Percentiles rank a stretch among this genome's conserved stretches.
Conservation (phyloP, 2,888 invertebrate genomes). For the Drosophila borborema region DNA sequence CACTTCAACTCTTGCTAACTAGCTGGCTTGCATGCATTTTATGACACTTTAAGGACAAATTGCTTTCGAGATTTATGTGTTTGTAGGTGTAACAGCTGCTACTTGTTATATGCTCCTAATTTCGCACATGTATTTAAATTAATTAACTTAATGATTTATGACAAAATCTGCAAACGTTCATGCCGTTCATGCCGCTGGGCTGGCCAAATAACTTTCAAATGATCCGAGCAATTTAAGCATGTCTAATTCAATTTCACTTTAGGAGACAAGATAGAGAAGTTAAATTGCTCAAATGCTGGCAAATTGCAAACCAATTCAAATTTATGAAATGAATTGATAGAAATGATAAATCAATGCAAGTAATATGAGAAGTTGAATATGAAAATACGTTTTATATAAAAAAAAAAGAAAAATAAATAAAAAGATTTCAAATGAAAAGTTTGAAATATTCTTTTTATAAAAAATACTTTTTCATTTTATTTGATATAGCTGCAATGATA, state of each 20-base stretch:
- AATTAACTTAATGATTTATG: constrained; percentile 40
- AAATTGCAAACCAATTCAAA: background rate
- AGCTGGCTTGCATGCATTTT: constrained; percentile 38
- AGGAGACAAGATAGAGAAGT: background rate
- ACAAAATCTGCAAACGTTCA: background rate
- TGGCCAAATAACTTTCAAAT: constrained; percentile 10
- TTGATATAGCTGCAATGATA: no score
- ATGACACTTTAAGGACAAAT: constrained; percentile 61
- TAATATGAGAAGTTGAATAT: background rate
- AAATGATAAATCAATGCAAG: background rate
- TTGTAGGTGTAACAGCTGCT: constrained; percentile 33
- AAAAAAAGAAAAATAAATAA: no score
- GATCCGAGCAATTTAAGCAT: background rate
- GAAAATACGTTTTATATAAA: background rate
- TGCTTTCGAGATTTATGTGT: constrained; percentile 24
- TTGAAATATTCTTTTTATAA: no score
- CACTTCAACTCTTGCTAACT: constrained; percentile 22
- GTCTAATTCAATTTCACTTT: background rate
- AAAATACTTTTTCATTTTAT: no score
- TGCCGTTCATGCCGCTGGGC: background rate
- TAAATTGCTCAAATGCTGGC: background rate
- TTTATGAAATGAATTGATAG: background rate
- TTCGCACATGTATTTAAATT: constrained; percentile 37
- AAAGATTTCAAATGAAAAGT: no score
- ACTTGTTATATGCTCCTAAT: constrained; percentile 13